Base-by-base conservation (phyloP, 2,797 vertebrate species). In the Poeciliopsis paucimaculata region DNA sequence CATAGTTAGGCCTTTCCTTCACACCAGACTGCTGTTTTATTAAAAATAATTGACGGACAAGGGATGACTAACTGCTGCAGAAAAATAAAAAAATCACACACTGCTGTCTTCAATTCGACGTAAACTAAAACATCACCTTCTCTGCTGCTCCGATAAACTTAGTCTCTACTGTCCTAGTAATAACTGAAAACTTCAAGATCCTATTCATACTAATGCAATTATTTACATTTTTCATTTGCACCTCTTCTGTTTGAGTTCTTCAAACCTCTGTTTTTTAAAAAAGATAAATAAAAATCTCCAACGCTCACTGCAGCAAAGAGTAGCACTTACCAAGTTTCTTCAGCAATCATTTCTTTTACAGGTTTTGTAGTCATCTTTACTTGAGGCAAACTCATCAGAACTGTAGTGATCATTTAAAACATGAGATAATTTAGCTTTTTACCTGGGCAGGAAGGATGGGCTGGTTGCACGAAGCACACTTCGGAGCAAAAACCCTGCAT, bases 381-480 rank as follows among this genome's bases (percentile, higher is more conserved):
- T 23, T 13, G 20, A 26, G 53, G 26, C n/a, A 1, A 57, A 28
- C 53, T 57, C 26, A 1, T 57, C 53, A 57, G 53, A 57, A 57
- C 26, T 13, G 26, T 57, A 28, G 11, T 13, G n/a, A 57, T 57
- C 5, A 13, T 49, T 10, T 15, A 41, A 39, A 2, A 47, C 51
- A 11, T 57, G 20, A 47, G 5, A 39, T 74, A 23, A 6, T 49
- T 43, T 51, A 47, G 77, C 12, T 83, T 1, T 26, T 74, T 96
- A 99, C 98, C 98, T 99, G 97, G 79, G 96, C 98, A 84, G 98
- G 98, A 41, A 99, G 97, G 94, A 99, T 99, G 5, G 98, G 97
- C 86, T 97, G 97, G 92, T 96, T 96, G 91, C 98, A 99, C 62
- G 98, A 99, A 86, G 98, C 97, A 89, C 98, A 99, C 93, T 99